phyloP scores from a whole-genome alignment of 1,140 invertebrate species.

The Drosophila punjabiensis region DNA sequence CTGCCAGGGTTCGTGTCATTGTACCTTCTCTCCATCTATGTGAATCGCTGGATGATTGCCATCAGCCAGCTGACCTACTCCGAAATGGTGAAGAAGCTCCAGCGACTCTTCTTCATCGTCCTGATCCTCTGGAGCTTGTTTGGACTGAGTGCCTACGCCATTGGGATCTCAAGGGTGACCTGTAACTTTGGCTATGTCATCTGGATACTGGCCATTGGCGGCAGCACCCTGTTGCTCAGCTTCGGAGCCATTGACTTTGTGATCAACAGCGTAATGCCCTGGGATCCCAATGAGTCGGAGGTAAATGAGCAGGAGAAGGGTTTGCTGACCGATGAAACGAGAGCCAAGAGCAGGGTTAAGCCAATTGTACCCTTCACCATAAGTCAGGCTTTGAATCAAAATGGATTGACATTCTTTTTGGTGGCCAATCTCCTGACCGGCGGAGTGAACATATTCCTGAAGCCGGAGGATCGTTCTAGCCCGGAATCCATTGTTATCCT shows the following conservation, averaged over 20 bases:
- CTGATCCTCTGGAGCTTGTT: constrained; percentile 42
- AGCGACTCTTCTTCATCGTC: constrained; percentile 9
- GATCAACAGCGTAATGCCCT: constrained; percentile 48
- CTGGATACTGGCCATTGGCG: constrained; percentile 52
- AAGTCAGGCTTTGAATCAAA: constrained; percentile 67
- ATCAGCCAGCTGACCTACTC: constrained; percentile 40
- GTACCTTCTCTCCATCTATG: constrained; percentile 90
- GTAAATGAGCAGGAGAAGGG: constrained; percentile 47
- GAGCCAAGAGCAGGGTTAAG: not conserved
- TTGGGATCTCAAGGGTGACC: constrained; percentile 62
- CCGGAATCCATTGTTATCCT: constrained; percentile 57
- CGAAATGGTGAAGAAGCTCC: constrained; percentile 53
- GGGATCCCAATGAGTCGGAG: not conserved
- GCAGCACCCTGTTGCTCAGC: constrained; percentile 35
- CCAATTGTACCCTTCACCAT: constrained; percentile 32
- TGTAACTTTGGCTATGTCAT: constrained; percentile 64
- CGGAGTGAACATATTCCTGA: constrained; percentile 67
- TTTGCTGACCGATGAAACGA: not conserved
- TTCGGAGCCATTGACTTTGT: constrained; percentile 56
- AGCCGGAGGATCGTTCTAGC: constrained; percentile 44
- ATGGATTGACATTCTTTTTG: constrained; percentile 60
- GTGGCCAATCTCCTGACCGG: constrained; percentile 72
- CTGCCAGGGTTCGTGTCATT: constrained; percentile 93
- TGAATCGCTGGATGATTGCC: constrained; percentile 79
- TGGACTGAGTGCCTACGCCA: constrained; percentile 14